Evolutionary conservation across 2,113 vertebrate genomes (phyloP).

Genomic region (Peucedramus taeniatus): DNA sequence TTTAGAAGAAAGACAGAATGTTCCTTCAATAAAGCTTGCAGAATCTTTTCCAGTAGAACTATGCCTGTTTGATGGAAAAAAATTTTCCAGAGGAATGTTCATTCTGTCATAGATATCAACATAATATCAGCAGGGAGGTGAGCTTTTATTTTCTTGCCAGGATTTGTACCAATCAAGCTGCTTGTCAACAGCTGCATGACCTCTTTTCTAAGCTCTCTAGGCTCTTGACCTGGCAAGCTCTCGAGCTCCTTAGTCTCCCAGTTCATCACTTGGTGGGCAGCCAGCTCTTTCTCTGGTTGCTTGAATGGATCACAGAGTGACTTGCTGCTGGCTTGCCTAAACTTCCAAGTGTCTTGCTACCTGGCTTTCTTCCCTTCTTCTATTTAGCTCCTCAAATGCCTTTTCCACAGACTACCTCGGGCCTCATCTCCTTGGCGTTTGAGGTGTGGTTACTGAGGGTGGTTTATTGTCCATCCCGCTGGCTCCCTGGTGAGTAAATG

Average conservation of each 20-base stretch:
- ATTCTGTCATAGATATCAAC: constrained; percentile 27
- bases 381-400: neutral
- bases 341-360: neutral
- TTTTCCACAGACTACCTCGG: neutral
- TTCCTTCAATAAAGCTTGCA: constrained; percentile 16
- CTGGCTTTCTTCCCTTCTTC: neutral
- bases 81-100: constrained; percentile 21
- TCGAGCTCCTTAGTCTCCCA: neutral
- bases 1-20: constrained; percentile 54
- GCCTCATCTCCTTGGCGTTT: neutral
- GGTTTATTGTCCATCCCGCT: neutral
- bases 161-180: constrained; percentile 6
- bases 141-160: constrained; percentile 11
- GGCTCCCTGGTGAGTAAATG: neutral
- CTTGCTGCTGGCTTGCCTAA: neutral
- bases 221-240: neutral
- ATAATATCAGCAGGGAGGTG: neutral
- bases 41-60: neutral
- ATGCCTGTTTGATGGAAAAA: constrained; percentile 36
- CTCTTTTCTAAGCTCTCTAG: neutral
- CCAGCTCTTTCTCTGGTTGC: neutral
- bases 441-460: neutral
- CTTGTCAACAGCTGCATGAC: constrained; percentile 16
- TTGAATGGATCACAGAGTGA: neutral
- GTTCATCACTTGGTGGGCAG: neutral